Evolutionary conservation across 2,113 vertebrate species (phyloP).

Genomic region (Lepidothrix coronata): DNA sequence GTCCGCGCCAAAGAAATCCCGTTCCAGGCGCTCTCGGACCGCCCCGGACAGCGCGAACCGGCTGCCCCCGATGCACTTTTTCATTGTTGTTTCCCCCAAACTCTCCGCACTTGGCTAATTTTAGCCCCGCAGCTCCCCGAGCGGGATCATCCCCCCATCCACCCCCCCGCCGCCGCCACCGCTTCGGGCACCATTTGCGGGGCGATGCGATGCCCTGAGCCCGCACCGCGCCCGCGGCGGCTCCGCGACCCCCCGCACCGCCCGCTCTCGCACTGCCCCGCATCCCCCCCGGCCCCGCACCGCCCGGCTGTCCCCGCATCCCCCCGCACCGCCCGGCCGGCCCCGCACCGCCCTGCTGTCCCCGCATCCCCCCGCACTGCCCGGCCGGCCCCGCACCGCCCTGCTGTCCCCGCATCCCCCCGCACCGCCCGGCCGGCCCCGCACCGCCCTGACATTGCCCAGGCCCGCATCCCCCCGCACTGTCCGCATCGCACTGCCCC

Average conservation of each 20-base stretch:
- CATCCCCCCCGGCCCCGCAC: neutral
- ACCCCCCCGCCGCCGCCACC: neutral
- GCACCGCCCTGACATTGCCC: too few species aligned
- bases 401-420: neutral
- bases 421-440: neutral
- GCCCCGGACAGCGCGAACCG: neutral
- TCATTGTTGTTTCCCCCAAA: neutral
- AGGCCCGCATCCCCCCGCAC: too few species aligned
- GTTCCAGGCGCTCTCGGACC: neutral
- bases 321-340: neutral
- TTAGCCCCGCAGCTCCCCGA: neutral
- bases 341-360: too few species aligned
- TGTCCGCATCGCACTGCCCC: neutral
- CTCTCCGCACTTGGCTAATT: neutral
- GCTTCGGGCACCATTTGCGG: neutral
- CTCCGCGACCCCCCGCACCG: neutral
- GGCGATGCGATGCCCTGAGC: neutral
- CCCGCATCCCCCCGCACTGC: too few species aligned
- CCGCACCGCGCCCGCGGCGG: neutral
- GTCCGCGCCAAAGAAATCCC: neutral
- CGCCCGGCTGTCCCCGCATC: neutral
- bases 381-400: neutral
- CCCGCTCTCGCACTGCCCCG: neutral
- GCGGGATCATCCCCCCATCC: neutral
- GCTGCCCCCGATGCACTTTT: neutral